Evolutionary conservation across 2,888 invertebrate genomes (phyloP).

Genomic region (Prosapia bicincta): DNA sequence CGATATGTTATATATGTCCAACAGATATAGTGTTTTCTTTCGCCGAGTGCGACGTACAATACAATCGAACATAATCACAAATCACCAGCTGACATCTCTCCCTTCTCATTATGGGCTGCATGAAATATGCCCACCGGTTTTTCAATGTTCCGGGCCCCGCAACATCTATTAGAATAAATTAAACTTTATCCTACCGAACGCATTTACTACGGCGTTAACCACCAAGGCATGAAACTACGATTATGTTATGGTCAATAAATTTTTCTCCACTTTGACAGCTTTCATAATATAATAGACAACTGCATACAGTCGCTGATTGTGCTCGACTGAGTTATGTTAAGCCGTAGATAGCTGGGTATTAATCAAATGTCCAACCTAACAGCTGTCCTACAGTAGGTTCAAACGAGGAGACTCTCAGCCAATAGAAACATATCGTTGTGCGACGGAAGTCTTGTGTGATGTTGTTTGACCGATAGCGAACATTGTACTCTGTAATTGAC

Average conservation of each 20-base stretch:
- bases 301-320: background rate
- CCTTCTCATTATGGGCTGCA: slow-evolving; percentile 23
- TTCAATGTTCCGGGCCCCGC: slow-evolving; percentile 34
- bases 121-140: slow-evolving; percentile 39
- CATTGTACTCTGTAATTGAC: background rate
- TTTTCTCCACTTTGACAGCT: slow-evolving; percentile 24
- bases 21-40: background rate
- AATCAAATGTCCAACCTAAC: background rate
- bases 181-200: slow-evolving; percentile 33
- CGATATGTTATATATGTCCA: background rate
- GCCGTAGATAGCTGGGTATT: background rate
- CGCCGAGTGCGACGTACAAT: slow-evolving; percentile 15
- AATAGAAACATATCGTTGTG: background rate
- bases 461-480: background rate
- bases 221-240: slow-evolving; percentile 34
- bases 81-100: slow-evolving; percentile 19
- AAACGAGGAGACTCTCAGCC: background rate
- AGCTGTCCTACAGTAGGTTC: background rate
- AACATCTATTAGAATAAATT: slow-evolving; percentile 37
- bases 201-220: slow-evolving; percentile 29
- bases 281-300: slow-evolving; percentile 10
- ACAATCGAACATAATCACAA: slow-evolving; percentile 31
- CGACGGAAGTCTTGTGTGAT: background rate
- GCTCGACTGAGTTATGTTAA: background rate
- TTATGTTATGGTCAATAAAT: slow-evolving; percentile 40